Evolutionary conservation across 1,140 invertebrate species (phyloP), one percentile per base, ranked within the genome.

Genomic region (Melipona quadrifasciata): DNA sequence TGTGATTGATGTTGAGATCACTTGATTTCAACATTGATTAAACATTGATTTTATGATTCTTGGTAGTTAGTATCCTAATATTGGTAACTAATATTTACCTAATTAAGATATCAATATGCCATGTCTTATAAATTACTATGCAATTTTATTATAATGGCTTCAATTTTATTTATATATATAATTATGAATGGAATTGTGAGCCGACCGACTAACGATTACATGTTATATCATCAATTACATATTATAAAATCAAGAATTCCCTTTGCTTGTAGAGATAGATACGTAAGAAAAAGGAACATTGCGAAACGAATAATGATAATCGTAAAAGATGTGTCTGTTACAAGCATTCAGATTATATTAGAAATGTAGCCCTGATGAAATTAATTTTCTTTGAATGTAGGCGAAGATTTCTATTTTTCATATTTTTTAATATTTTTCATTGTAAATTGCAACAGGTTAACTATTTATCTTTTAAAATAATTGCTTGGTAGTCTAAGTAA

Each of bases 61-160:
- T 21, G 55, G 21, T 17, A 16, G 21, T 47, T 39, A 70, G 19
- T 24, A 31, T 14, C 34, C 57, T 58, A 34, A 0, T 12, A 57
- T 81, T 61, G 58, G 24, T 5, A 55, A 19, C 17, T 58, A 58
- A 64, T 57, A 57, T 12, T 64, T n/a, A 82, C 87, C 86, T 8
- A 57, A 6, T 8, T 47, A 47, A 47, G 6, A 10, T 47, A 47
- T 39, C 39, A 12, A 12, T 51, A 53, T 73, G 68, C 61, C n/a
- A 47, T 65, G 16, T 34, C 27, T 84, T 67, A 85, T 87, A 89
- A 89, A 88, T 89, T 87, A 80, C 24, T 53, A 21, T 1, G 19
- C 53, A 71, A 77, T 85, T 80, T 87, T 87, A 31, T 79, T 75
- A 75, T 85, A 71, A 55, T 58, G 68, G 24, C 47, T 84, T 68